Evolutionary conservation across 2,797 vertebrate genomes (phyloP).

Genomic region (Hirundo rustica): DNA sequence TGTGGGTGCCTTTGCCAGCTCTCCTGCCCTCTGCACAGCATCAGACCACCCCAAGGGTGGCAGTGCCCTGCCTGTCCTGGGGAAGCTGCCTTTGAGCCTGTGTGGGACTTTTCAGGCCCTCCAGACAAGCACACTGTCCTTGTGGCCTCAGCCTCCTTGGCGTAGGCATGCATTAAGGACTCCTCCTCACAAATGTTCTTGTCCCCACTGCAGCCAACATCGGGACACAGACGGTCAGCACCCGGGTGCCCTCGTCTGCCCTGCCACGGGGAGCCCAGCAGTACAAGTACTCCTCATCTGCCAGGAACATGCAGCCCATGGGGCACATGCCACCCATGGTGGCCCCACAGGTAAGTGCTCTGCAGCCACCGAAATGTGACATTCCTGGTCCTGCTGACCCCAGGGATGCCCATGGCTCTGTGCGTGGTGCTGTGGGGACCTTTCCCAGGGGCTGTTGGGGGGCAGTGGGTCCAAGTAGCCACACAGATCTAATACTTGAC

Average conservation of each 20-base stretch:
- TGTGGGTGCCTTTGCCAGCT: not conserved
- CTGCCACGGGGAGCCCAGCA: slow-evolving; percentile 74
- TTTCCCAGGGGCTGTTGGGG: not conserved
- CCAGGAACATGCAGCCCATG: slow-evolving; percentile 81
- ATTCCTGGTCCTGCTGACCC: not conserved
- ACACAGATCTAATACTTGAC: not conserved
- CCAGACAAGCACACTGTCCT: not conserved
- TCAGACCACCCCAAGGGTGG: not conserved
- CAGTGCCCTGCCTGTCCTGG: not conserved
- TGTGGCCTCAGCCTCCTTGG: not conserved
- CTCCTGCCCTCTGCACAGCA: not conserved
- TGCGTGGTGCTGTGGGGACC: not conserved
- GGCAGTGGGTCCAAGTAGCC: not conserved
- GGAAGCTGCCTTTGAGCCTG: not conserved
- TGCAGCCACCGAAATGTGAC: fast-evolving
- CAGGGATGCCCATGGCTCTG: not conserved
- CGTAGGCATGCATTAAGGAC: fast-evolving
- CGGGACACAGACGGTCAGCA: slow-evolving; percentile 89
- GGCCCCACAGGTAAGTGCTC: slow-evolving; percentile 76
- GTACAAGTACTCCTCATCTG: slow-evolving; percentile 84
- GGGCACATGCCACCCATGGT: slow-evolving; percentile 65
- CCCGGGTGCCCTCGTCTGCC: slow-evolving; percentile 68
- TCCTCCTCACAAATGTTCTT: not conserved
- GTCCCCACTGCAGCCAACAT: slow-evolving; percentile 84
- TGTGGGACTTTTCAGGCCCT: not conserved